These are phyloP conservation scores for Lordiphosa fenestrarum DNA, from an alignment of 2,888 invertebrate species.

Conservation along the genomic window DNA sequence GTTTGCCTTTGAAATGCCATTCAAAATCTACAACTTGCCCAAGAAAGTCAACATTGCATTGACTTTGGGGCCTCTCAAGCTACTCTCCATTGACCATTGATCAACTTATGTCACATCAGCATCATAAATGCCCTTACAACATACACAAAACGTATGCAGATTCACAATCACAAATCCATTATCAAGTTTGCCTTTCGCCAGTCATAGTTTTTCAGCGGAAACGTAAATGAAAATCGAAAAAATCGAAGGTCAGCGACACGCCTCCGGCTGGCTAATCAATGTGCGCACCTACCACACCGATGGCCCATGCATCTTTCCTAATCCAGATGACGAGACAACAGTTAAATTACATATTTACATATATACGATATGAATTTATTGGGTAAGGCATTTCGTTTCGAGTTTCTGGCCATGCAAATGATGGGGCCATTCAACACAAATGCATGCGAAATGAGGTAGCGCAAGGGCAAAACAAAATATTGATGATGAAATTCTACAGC, in stretches of 20 bases:
- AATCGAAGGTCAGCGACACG: constrained; percentile 12
- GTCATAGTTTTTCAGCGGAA: too few species aligned
- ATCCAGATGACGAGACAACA: not conserved
- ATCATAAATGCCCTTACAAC: too few species aligned
- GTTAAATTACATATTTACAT: constrained; percentile 38
- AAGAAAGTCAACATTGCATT: too few species aligned
- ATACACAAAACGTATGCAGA: too few species aligned
- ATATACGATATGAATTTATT: constrained; percentile 56
- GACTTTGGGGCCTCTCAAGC: too few species aligned
- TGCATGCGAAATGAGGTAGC: constrained; percentile 26
- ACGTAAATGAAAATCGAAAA: not conserved
- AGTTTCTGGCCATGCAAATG: constrained; percentile 36
- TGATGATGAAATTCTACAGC: constrained; percentile 51
- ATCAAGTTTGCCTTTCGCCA: too few species aligned
- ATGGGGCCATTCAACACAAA: constrained; percentile 6
- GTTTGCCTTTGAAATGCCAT: too few species aligned
- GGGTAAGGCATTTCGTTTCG: constrained; percentile 36
- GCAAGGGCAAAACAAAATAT: constrained; percentile 7
- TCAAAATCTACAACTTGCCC: too few species aligned
- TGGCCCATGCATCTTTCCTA: too few species aligned
- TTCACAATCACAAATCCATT: too few species aligned
- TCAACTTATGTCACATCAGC: too few species aligned
- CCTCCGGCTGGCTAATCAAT: constrained; percentile 13
- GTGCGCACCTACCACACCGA: not conserved
- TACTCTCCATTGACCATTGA: too few species aligned